Percentiles rank a stretch among this genome's conserved stretches.
phyloP scores from a whole-genome alignment of 2,797 vertebrate genomes.

The Mormyrus hasselquistii region DNA sequence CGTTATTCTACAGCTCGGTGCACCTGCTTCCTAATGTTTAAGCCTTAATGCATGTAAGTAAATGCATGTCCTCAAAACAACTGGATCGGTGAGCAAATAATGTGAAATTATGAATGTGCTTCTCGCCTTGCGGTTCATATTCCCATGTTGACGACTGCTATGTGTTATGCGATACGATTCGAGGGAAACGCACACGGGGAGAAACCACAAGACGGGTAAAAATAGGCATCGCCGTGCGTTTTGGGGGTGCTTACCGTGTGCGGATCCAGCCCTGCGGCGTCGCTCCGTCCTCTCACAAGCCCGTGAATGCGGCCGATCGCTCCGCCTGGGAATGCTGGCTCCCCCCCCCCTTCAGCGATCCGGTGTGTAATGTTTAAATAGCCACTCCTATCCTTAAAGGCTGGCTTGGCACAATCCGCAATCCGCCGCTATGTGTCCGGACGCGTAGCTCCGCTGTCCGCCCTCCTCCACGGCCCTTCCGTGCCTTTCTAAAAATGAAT shows the following conservation, averaged over 20 bases:
- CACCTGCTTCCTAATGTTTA: slow-evolving; percentile 13
- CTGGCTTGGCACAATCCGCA: slow-evolving; percentile 52
- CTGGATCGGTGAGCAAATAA: neutral
- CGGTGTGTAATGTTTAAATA: slow-evolving; percentile 12
- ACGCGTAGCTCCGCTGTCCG: slow-evolving; percentile 5
- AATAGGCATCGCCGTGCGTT: neutral
- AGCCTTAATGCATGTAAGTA: neutral
- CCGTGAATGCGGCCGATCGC: slow-evolving; percentile 36
- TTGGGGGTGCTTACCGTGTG: slow-evolving; percentile 23
- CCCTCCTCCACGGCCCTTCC: slow-evolving; percentile 8
- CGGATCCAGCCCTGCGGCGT: slow-evolving; percentile 33
- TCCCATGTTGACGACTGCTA: neutral
- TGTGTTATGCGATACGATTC: neutral
- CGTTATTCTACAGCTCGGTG: neutral
- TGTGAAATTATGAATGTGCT: neutral
- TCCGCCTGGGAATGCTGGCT: slow-evolving; percentile 14
- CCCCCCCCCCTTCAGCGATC: neutral
- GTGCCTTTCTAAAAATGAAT: slow-evolving; percentile 14
- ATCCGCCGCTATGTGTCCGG: slow-evolving; percentile 39
- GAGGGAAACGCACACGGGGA: neutral
- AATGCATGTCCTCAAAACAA: neutral
- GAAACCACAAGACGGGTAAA: neutral
- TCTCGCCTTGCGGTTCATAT: neutral
- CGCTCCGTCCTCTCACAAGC: slow-evolving; percentile 39
- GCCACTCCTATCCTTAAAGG: slow-evolving; percentile 51